Evolutionary conservation across 2,113 vertebrate genomes (phyloP).

Genomic region (Neopipo cinnamomea): DNA sequence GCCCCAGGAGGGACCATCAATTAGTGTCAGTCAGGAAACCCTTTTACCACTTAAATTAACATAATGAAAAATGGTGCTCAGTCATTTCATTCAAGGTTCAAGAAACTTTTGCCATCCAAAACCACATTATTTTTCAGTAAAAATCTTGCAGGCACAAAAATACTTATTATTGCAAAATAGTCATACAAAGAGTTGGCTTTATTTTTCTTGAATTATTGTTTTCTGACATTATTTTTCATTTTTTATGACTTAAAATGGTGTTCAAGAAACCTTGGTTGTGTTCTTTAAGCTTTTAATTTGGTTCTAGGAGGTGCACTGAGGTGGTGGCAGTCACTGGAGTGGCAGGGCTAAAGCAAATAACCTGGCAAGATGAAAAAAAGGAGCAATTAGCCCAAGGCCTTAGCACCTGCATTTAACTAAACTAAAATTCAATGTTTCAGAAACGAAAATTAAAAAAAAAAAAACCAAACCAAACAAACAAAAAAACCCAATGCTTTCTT

Average conservation of each 20-base stretch:
- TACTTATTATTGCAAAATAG: background rate
- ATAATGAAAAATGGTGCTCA: constrained; percentile 38
- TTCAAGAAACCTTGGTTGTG: background rate
- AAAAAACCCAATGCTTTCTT: background rate
- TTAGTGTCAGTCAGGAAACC: constrained; percentile 56
- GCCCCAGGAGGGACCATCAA: constrained; percentile 58
- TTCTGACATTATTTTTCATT: background rate
- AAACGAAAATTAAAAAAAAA: background rate
- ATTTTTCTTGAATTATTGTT: background rate
- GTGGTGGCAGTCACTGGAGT: background rate
- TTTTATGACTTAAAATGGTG: background rate
- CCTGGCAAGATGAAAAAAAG: background rate
- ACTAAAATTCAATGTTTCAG: background rate
- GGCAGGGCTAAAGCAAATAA: background rate
- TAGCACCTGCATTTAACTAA: background rate
- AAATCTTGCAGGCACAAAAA: background rate
- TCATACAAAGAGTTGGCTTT: background rate
- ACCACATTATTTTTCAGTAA: background rate
- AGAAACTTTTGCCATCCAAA: background rate
- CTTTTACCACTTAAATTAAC: constrained; percentile 39
- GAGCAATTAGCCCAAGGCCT: background rate
- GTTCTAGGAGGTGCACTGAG: background rate
- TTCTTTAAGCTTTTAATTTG: background rate
- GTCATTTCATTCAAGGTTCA: background rate
- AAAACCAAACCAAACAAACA: no score